These are phyloP conservation scores for Malurus alboscapulatus DNA, from an alignment of 2,113 vertebrate genomes.

Conservation along the genomic window DNA sequence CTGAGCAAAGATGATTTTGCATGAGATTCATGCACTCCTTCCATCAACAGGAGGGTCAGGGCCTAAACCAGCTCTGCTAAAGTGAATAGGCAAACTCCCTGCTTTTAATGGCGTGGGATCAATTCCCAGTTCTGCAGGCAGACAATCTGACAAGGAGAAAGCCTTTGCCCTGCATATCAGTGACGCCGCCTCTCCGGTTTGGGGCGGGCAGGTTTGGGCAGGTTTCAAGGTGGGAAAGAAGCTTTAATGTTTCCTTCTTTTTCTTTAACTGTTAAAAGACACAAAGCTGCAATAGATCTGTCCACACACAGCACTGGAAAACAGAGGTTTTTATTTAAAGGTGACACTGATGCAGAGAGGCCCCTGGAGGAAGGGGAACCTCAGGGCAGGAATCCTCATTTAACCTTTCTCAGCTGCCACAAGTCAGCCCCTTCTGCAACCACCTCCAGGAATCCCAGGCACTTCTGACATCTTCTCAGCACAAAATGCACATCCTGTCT, in stretches of 20 bases:
- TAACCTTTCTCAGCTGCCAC: not conserved
- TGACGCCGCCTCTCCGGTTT: rapidly evolving
- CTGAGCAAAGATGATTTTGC: not conserved
- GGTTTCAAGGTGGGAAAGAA: not conserved
- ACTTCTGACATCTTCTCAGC: not conserved
- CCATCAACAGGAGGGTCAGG: rapidly evolving
- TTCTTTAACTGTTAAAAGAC: not conserved
- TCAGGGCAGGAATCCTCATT: not conserved
- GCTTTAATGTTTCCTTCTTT: not conserved
- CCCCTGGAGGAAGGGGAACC: not conserved
- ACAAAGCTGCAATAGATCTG: not conserved
- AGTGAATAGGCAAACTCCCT: not conserved
- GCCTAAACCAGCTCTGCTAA: not conserved
- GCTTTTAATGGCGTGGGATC: not conserved
- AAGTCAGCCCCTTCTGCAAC: rapidly evolving
- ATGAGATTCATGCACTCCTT: not conserved
- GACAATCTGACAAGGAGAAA: not conserved
- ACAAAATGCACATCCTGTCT: rapidly evolving
- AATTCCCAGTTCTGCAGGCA: not conserved
- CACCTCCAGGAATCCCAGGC: not conserved
- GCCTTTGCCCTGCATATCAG: not conserved
- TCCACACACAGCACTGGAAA: not conserved
- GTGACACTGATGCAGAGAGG: rapidly evolving
- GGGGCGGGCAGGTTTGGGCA: not conserved
- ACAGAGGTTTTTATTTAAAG: not conserved